phyloP scores from a whole-genome alignment of 2,888 invertebrate genomes.

The Torymus aiolomorphi region DNA sequence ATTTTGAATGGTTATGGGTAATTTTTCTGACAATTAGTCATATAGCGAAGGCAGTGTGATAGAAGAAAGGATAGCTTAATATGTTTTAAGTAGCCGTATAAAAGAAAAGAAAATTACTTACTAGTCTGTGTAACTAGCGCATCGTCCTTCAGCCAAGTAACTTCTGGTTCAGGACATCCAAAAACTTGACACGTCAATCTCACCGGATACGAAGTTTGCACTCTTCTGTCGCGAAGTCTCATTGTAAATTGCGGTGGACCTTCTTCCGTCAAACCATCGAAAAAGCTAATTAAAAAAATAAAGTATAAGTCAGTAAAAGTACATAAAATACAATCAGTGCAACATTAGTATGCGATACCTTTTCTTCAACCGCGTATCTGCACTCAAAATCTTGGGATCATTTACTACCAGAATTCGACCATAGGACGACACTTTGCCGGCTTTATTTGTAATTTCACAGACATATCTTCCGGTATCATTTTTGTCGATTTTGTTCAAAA shows the following conservation, averaged over 20 bases:
- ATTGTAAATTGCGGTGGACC: conserved; percentile 89
- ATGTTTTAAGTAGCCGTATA: too few relatives aligned
- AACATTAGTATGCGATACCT: conserved; percentile 65
- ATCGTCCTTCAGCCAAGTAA: conserved; percentile 92
- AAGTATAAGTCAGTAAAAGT: not conserved
- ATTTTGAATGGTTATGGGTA: not conserved
- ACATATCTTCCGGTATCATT: conserved; percentile 88
- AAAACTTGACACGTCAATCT: conserved; percentile 90
- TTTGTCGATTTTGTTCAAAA: conserved; percentile 80
- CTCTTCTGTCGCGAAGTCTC: conserved; percentile 88
- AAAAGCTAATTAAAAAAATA: conserved; percentile 40
- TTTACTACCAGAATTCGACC: conserved; percentile 87
- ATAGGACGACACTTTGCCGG: conserved; percentile 89
- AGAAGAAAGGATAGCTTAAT: too few relatives aligned
- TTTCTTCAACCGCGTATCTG: conserved; percentile 83
- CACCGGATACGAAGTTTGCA: conserved; percentile 89
- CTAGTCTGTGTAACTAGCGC: conserved; percentile 79
- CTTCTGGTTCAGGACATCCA: conserved; percentile 84
- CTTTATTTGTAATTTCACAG: conserved; percentile 88
- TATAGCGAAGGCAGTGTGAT: too few relatives aligned
- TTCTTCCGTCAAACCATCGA: conserved; percentile 72
- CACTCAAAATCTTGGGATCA: conserved; percentile 85
- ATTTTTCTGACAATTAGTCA: too few relatives aligned
- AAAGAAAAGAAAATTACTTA: conserved; percentile 69
- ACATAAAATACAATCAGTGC: conserved; percentile 1